phyloP scores from a whole-genome alignment of 2,797 vertebrate genomes.

The Cygnus olor region DNA sequence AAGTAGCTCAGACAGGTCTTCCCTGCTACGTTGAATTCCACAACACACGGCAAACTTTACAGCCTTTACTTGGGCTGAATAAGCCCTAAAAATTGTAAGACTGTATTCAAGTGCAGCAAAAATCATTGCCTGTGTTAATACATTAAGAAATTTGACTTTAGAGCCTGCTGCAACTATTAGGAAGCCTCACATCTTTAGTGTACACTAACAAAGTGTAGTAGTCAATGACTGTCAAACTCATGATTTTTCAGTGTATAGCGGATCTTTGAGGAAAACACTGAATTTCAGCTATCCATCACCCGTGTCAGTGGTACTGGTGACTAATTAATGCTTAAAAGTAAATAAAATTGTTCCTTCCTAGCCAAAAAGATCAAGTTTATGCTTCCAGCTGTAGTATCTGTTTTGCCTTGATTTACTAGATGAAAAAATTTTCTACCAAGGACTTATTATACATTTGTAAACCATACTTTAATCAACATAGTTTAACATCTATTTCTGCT shows the following conservation, averaged over 20 bases:
- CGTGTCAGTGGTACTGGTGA: neutral
- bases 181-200: neutral
- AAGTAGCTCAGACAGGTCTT: neutral
- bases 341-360: neutral
- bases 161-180: accelerated
- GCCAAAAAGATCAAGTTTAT: neutral
- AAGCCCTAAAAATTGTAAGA: neutral
- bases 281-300: neutral
- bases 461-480: neutral
- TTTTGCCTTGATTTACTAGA: neutral
- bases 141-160: neutral
- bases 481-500: neutral
- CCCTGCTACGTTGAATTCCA: neutral
- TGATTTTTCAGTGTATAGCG: accelerated
- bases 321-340: neutral
- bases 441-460: neutral
- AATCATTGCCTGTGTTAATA: neutral
- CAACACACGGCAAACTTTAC: neutral
- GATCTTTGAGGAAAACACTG: neutral
- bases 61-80: neutral
- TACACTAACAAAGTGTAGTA: accelerated
- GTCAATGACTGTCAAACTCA: neutral
- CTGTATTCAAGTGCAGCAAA: neutral
- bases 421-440: neutral
- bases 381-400: neutral